Evolutionary conservation across 2,888 invertebrate genomes (phyloP).

Genomic region (Mantis religiosa): DNA sequence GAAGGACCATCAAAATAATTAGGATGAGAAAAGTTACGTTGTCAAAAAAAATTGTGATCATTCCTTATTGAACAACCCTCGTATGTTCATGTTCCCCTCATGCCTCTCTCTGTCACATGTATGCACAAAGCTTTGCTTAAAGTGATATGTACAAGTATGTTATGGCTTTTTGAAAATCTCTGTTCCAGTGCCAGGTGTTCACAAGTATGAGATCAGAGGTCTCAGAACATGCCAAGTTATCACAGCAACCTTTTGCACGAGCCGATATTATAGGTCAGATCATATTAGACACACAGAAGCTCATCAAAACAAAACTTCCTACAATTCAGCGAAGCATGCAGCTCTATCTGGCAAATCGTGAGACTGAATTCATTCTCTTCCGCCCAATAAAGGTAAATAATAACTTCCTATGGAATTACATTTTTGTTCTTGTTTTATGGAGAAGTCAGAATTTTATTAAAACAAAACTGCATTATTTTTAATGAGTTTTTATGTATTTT

Average conservation of each 20-base stretch:
- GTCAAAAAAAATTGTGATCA: no score
- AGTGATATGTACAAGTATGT: no score
- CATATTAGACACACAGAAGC: conserved; percentile 71
- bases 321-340: conserved; percentile 85
- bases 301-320: conserved; percentile 75
- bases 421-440: neutral
- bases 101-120: no score
- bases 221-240: neutral
- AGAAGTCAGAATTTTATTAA: neutral
- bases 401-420: neutral
- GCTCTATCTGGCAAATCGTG: conserved; percentile 90
- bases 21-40: no score
- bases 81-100: no score
- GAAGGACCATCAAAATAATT: no score
- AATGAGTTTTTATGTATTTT: no score
- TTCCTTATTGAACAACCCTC: no score
- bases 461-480: neutral
- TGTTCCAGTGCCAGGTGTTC: conserved; percentile 50
- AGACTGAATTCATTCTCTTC: conserved; percentile 95
- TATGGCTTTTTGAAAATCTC: no score
- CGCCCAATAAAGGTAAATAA: conserved; percentile 76
- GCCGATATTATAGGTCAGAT: conserved; percentile 68
- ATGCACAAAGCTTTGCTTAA: no score
- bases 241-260: conserved; percentile 27
- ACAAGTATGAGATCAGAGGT: conserved; percentile 9